These are phyloP conservation scores for Schizaphis graminum DNA, from an alignment of 2,888 invertebrate species.

Conservation along the genomic window DNA sequence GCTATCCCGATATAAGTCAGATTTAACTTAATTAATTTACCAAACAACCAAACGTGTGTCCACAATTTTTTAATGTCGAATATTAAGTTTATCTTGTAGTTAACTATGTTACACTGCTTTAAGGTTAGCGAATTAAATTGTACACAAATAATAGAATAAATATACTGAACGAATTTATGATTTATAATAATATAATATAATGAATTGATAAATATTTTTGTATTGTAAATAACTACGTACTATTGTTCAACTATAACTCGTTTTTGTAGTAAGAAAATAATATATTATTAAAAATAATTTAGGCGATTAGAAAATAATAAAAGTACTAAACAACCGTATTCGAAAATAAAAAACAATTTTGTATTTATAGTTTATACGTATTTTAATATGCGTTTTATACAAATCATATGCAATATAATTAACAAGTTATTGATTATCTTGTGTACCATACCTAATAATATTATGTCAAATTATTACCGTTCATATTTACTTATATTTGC, in stretches of 20 bases:
- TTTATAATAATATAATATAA: background rate
- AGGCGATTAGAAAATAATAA: background rate
- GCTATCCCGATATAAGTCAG: too few species aligned
- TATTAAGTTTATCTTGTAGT: background rate
- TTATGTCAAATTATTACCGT: too few species aligned
- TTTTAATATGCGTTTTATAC: background rate
- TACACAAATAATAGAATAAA: background rate
- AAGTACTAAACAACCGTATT: background rate
- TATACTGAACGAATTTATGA: background rate
- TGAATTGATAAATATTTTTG: background rate
- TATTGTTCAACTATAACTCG: background rate
- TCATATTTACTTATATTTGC: too few species aligned
- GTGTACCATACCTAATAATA: too few species aligned
- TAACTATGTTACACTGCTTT: background rate
- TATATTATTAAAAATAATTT: background rate
- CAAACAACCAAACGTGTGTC: too few species aligned
- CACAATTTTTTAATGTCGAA: background rate
- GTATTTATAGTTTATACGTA: background rate
- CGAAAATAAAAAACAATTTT: background rate
- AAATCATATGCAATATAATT: background rate
- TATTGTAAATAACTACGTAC: background rate
- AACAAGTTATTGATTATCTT: too few species aligned
- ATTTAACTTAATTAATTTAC: too few species aligned
- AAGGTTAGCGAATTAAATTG: conserved; percentile 44
- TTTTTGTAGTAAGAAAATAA: background rate